Evolutionary conservation across 2,888 invertebrate genomes (phyloP), one percentile per base, ranked within the genome.

Genomic region (Alviniconcha strummeri): DNA sequence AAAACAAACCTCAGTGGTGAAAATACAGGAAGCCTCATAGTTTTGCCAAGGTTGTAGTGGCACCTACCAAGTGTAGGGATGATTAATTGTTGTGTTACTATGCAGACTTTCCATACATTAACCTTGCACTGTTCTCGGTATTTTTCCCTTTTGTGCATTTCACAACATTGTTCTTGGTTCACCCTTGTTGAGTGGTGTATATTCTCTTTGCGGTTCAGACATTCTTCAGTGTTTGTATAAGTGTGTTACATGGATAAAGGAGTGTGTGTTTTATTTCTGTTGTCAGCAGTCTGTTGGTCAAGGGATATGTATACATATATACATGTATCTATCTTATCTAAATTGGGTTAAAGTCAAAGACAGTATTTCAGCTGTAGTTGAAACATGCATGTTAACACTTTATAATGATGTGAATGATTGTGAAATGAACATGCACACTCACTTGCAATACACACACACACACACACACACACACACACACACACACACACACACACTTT

Each of bases 101-200:
- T 75, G 75, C 75, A 75, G 75, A 75, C 55, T 55, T 75, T 75
- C 55, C 36, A 55, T 17, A 75, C 54, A 13, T 75, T 75, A 54
- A 13, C 54, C 55, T 17, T 13, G 54, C 54, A 9, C 5, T 75
- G 9, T 75, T 55, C 55, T 36, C 7, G 0, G 6, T 7, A 55
- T 8, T 55, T 75, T 17, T 75, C 55, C 36, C 5, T 55, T 17
- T 36, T 72, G 72, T 54, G 54, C 19, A 55, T 6, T 55, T 54
- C 9, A 7, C 11, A 72, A 15, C 5, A 15, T 11, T 55, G 55
- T 75, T 17, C 9, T 72, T 36, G 19, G n/a, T n/a, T 13, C 69
- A 69, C 17, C 52, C 36, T 19, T 72, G 72, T 75, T 36, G 36
- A 36, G 36, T 36, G 36, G 36, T 36, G 36, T 36, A 36, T 36